These are phyloP conservation scores for Aepyceros melampus DNA, from an alignment of 2,113 vertebrate species.

Conservation along the genomic window DNA sequence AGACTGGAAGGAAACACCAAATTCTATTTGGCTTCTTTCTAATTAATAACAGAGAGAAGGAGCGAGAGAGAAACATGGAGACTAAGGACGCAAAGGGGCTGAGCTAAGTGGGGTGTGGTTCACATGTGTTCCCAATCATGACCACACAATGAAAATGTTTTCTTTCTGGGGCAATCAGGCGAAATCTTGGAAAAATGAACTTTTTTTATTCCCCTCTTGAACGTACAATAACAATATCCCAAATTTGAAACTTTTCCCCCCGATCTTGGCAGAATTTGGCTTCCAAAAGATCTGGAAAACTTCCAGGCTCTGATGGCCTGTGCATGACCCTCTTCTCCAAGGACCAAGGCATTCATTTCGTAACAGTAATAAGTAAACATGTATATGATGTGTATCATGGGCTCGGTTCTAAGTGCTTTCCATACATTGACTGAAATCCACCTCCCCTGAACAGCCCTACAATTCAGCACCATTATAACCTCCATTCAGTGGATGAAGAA, in stretches of 20 bases:
- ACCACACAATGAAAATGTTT: conserved; percentile 83
- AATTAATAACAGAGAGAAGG: conserved; percentile 73
- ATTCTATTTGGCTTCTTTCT: conserved; percentile 72
- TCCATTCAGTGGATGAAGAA: background rate
- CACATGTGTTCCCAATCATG: conserved; percentile 83
- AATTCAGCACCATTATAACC: background rate
- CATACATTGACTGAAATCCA: background rate
- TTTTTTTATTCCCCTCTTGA: background rate
- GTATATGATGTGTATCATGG: background rate
- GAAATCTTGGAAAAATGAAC: conserved; percentile 74
- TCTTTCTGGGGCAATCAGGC: conserved; percentile 80
- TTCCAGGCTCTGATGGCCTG: conserved; percentile 38
- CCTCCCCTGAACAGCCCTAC: background rate
- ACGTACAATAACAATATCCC: conserved; percentile 76
- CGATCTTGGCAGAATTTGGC: conserved; percentile 33
- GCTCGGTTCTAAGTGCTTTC: background rate
- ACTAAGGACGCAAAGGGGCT: conserved; percentile 13
- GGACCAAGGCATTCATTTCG: background rate
- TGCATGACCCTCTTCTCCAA: background rate
- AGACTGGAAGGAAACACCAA: conserved; percentile 73
- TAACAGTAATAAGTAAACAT: conserved; percentile 20
- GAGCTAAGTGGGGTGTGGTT: conserved; percentile 66
- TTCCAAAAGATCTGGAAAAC: conserved; percentile 61
- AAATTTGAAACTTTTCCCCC: conserved; percentile 61
- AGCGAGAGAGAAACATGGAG: background rate